Evolutionary conservation across 2,888 invertebrate genomes (phyloP).

Genomic region (Drosophila longiperda): DNA sequence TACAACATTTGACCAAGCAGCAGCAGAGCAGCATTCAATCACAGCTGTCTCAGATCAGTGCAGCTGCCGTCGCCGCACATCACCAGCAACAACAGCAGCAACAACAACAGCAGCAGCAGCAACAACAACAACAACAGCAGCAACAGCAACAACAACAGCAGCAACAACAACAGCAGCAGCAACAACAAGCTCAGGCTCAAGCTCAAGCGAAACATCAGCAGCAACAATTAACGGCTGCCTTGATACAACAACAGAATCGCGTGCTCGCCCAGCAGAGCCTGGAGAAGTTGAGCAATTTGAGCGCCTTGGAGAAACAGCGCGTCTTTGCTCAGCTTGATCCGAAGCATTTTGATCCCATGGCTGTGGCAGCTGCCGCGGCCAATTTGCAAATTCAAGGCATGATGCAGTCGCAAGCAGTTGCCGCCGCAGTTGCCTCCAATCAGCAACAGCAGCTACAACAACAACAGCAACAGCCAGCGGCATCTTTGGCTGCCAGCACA

Average conservation of each 20-base stretch:
- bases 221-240: slow-evolving; percentile 87
- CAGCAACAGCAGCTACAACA: slow-evolving; percentile 50
- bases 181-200: slow-evolving; percentile 83
- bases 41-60: slow-evolving; percentile 81
- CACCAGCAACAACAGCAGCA: slow-evolving; percentile 79
- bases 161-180: slow-evolving; percentile 87
- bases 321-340: slow-evolving; percentile 86
- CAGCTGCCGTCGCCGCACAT: slow-evolving; percentile 79
- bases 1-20: slow-evolving; percentile 83
- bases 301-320: slow-evolving; percentile 86
- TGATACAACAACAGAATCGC: slow-evolving; percentile 89
- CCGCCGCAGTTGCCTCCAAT: slow-evolving; percentile 80
- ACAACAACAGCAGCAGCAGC: slow-evolving; percentile 65
- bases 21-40: slow-evolving; percentile 83
- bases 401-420: slow-evolving; percentile 82
- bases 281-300: slow-evolving; percentile 87
- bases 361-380: slow-evolving; percentile 82
- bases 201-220: slow-evolving; percentile 87
- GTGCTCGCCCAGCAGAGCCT: slow-evolving; percentile 87
- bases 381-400: slow-evolving; percentile 82
- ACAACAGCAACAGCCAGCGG: slow-evolving; percentile 31
- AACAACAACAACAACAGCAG: slow-evolving; percentile 74
- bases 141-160: slow-evolving; percentile 79
- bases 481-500: slow-evolving; percentile 40
- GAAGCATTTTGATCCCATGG: slow-evolving; percentile 84